Percentiles rank a stretch among this genome's conserved stretches.
phyloP scores from a whole-genome alignment of 2,797 vertebrate species.

The Alcedo quadribrachys region DNA sequence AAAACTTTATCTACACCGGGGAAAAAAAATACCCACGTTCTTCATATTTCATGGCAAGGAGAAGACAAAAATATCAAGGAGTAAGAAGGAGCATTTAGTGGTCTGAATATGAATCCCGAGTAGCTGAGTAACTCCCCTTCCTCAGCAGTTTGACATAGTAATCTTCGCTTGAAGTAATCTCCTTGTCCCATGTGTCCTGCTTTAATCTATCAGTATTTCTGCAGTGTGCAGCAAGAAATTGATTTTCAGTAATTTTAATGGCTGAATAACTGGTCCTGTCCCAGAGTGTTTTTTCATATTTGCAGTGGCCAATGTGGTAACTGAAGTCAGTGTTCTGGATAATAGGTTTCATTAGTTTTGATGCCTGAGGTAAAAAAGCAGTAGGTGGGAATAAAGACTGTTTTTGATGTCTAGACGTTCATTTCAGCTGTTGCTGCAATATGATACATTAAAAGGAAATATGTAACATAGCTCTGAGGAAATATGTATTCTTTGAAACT shows the following conservation, averaged over 20 bases:
- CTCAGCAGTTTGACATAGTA: constrained; percentile 32
- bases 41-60: neutral
- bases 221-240: constrained; percentile 64
- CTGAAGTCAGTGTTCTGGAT: constrained; percentile 73
- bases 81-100: neutral
- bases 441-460: constrained; percentile 80
- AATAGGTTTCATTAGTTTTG: constrained; percentile 80
- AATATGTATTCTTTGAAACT: constrained; percentile 80
- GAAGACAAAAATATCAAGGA: neutral
- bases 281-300: constrained; percentile 45
- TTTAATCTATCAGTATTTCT: constrained; percentile 69
- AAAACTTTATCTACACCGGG: neutral
- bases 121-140: neutral
- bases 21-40: neutral
- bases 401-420: constrained; percentile 79
- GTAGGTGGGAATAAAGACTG: constrained; percentile 76
- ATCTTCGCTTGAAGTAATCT: constrained; percentile 57
- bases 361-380: constrained; percentile 78
- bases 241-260: constrained; percentile 75
- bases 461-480: constrained; percentile 80
- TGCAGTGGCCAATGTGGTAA: constrained; percentile 62
- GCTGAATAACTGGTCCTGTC: constrained; percentile 61
- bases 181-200: constrained; percentile 47
- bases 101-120: neutral
- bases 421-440: constrained; percentile 78